A percentile compares a stretch with the other conserved stretches of the same genome.
Evolutionary conservation across 1,140 invertebrate species (phyloP).

Genomic region (Cheumatopsyche charites): DNA sequence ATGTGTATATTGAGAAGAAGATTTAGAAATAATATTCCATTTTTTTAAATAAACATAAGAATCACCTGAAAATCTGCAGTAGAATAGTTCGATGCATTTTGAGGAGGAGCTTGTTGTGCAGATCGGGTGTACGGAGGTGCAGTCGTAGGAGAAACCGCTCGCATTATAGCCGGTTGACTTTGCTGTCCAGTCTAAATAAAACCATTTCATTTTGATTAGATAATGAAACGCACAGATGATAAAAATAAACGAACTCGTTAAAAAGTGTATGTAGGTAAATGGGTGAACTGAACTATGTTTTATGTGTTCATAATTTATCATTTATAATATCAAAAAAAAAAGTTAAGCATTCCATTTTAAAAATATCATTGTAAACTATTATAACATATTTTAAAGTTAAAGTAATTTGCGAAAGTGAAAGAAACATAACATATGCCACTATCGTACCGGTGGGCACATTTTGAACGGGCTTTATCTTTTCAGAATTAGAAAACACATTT

Average conservation of each 20-base stretch:
- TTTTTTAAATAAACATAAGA: background rate
- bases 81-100: conserved; percentile 56
- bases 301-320: too few species aligned
- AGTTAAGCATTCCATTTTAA: too few species aligned
- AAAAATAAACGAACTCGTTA: background rate
- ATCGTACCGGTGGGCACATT: too few species aligned
- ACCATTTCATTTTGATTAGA: background rate
- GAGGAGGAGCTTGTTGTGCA: conserved; percentile 48
- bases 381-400: too few species aligned
- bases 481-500: too few species aligned
- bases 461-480: too few species aligned
- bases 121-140: conserved; percentile 49
- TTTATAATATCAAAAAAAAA: too few species aligned
- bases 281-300: too few species aligned
- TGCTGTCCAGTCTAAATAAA: conserved; percentile 50
- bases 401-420: too few species aligned
- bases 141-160: conserved; percentile 55
- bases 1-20: background rate
- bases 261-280: background rate
- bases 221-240: background rate
- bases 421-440: too few species aligned
- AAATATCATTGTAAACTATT: too few species aligned
- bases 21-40: background rate
- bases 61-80: conserved; percentile 61
- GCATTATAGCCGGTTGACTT: conserved; percentile 60